Evolutionary conservation across 2,797 vertebrate species (phyloP).

Genomic region (Pempheris klunzingeri): DNA sequence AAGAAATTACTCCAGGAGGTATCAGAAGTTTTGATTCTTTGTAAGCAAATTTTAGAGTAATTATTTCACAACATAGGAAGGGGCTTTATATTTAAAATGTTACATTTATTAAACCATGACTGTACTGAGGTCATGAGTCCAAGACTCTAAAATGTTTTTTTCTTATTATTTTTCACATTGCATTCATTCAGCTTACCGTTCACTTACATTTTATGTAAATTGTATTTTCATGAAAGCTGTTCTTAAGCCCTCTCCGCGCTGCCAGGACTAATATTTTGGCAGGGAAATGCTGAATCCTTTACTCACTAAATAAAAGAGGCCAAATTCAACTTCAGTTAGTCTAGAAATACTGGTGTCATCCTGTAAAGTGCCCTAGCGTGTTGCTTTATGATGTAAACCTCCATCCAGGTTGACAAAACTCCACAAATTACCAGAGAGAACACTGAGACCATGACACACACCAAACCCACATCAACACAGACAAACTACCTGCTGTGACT

Average conservation of each 20-base stretch:
- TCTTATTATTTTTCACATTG: too few species aligned
- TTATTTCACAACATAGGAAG: neutral
- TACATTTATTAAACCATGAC: neutral
- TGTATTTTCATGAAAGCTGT: neutral
- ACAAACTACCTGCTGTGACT: slow-evolving; percentile 40
- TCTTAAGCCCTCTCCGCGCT: neutral
- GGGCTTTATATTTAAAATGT: neutral
- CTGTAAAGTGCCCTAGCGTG: neutral
- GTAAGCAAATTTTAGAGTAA: neutral
- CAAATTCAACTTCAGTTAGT: neutral
- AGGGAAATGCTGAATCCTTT: neutral
- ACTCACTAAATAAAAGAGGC: neutral
- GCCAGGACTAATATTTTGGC: neutral
- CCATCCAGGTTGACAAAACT: neutral
- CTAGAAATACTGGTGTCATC: neutral
- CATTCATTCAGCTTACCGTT: neutral
- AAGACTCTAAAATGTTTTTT: neutral
- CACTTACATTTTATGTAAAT: neutral
- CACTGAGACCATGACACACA: neutral
- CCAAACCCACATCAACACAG: neutral
- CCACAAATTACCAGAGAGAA: neutral
- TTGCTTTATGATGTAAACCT: slow-evolving; percentile 13
- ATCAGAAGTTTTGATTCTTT: neutral
- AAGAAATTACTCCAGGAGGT: neutral
- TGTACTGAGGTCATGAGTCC: neutral